These are phyloP conservation scores for Synanceia verrucosa DNA, from an alignment of 2,797 vertebrate genomes.

Conservation along the genomic window DNA sequence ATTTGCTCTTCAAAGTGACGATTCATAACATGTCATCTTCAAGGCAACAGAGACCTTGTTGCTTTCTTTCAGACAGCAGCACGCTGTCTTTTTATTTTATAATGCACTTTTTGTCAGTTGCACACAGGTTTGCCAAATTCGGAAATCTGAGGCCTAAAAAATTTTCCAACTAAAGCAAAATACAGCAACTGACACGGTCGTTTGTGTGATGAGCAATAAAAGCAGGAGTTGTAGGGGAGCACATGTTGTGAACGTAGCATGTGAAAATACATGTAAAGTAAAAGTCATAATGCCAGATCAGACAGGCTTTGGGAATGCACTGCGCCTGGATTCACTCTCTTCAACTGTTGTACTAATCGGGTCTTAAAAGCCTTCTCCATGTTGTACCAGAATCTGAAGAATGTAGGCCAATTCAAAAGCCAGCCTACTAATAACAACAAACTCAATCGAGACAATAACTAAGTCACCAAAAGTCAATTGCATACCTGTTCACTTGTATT, in stretches of 20 bases:
- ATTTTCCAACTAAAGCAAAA: constrained; percentile 41
- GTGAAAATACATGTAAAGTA: constrained; percentile 55
- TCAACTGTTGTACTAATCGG: constrained; percentile 82
- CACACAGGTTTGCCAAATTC: constrained; percentile 44
- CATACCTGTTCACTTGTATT: neutral
- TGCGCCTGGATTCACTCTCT: constrained; percentile 71
- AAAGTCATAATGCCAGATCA: constrained; percentile 79
- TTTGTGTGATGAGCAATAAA: constrained; percentile 36
- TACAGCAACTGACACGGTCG: constrained; percentile 42
- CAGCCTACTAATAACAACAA: constrained; percentile 68
- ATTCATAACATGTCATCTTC: neutral
- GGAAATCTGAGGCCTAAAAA: constrained; percentile 36
- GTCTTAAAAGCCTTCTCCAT: constrained; percentile 81
- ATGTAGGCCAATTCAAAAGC: constrained; percentile 84
- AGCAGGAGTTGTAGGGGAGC: constrained; percentile 27
- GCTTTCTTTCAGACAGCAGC: constrained; percentile 1
- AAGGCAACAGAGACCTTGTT: constrained; percentile 5
- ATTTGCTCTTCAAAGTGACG: constrained; percentile 33
- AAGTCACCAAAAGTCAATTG: constrained; percentile 47
- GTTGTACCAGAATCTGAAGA: constrained; percentile 86
- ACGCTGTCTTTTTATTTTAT: constrained; percentile 34
- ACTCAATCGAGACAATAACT: constrained; percentile 41
- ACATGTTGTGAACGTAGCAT: neutral
- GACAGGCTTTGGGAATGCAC: constrained; percentile 77
- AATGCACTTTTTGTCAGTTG: constrained; percentile 23